These are phyloP conservation scores for Cherax quadricarinatus DNA, from an alignment of 1,140 invertebrate species.

Conservation along the genomic window DNA sequence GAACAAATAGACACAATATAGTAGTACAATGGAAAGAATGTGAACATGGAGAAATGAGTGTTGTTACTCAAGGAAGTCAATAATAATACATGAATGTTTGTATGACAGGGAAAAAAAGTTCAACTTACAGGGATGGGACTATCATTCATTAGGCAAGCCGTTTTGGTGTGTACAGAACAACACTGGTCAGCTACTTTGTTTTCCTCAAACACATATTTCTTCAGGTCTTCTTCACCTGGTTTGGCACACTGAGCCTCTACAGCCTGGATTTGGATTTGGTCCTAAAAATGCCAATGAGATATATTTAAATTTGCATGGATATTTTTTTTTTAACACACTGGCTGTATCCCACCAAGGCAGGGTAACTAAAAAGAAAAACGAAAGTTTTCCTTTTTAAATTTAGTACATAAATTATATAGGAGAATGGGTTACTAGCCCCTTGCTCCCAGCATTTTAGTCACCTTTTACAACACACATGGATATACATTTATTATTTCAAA, in stretches of 20 bases:
- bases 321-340: no score
- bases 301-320: background rate
- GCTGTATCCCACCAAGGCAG: no score
- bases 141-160: conserved; percentile 58
- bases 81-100: no score
- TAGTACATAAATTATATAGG: no score
- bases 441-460: no score
- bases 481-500: background rate
- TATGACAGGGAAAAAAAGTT: background rate
- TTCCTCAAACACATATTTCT: conserved; percentile 54
- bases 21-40: no score
- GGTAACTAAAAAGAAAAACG: no score
- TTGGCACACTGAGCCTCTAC: conserved; percentile 63
- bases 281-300: conserved; percentile 23
- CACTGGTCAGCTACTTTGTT: conserved; percentile 48
- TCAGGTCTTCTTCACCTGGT: conserved; percentile 61
- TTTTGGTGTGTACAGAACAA: conserved; percentile 54
- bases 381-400: no score
- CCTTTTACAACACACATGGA: background rate
- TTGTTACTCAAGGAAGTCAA: no score
- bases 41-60: no score
- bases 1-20: no score
- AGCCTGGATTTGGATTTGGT: conserved; percentile 71
- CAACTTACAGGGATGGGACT: conserved; percentile 54
- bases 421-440: no score